These are phyloP conservation scores for Heterodera schachtii DNA, from an alignment of 1,140 invertebrate genomes.

Conservation along the genomic window DNA sequence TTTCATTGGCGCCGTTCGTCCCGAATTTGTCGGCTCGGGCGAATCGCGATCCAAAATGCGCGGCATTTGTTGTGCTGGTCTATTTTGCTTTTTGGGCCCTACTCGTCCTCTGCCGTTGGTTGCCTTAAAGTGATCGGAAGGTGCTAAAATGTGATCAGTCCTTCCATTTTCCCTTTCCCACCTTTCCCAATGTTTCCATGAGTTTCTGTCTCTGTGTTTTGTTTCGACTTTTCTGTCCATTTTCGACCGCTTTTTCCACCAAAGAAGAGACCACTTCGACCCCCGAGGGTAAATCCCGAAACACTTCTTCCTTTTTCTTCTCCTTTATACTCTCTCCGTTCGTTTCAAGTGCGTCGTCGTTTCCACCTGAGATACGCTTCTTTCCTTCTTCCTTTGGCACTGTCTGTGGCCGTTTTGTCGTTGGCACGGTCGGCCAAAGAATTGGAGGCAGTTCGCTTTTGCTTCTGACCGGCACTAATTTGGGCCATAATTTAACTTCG, in stretches of 20 bases:
- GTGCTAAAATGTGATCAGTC: too few relatives aligned
- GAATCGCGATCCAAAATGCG: not conserved
- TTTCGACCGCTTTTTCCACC: not conserved
- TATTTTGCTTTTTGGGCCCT: not conserved
- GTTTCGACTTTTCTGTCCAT: not conserved
- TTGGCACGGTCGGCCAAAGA: not conserved
- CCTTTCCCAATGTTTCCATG: not conserved
- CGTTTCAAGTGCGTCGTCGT: not conserved
- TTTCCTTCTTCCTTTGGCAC: not conserved
- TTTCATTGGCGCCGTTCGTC: too few relatives aligned
- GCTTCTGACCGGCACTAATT: slow-evolving; percentile 10
- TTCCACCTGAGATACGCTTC: not conserved
- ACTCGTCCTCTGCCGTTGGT: not conserved
- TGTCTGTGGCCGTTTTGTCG: not conserved
- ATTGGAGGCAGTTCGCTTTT: not conserved
- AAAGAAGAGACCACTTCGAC: not conserved
- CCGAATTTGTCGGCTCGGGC: not conserved
- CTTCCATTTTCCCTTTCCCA: not conserved
- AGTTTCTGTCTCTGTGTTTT: not conserved
- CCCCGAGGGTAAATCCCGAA: slow-evolving; percentile 1
- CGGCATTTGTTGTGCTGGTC: not conserved
- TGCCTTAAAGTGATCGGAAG: not conserved
- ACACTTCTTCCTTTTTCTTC: slow-evolving; percentile 8
- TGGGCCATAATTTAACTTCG: slow-evolving; percentile 19
- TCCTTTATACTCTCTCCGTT: not conserved